Evolutionary conservation across 2,113 vertebrate species (phyloP).

Genomic region (Axis porcinus): DNA sequence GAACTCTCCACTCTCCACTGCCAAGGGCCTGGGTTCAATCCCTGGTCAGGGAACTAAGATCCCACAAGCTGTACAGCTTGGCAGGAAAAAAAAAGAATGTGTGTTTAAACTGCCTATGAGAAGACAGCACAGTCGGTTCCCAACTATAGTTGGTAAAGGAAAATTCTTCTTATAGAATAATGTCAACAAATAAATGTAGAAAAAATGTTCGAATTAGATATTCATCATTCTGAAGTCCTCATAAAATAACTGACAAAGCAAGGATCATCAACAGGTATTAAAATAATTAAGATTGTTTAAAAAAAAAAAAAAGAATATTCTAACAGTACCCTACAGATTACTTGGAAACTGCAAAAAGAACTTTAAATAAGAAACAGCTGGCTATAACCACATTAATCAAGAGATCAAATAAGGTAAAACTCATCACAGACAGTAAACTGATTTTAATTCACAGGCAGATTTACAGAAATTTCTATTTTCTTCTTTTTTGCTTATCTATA

Average conservation of each 20-base stretch:
- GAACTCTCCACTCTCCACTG: not conserved
- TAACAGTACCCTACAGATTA: not conserved
- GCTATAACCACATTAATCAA: not conserved
- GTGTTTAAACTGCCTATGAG: not conserved
- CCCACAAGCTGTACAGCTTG: not conserved
- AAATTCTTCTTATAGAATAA: not conserved
- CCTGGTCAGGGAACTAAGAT: not conserved
- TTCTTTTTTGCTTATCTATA: not conserved
- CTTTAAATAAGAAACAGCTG: not conserved
- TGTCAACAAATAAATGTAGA: not conserved
- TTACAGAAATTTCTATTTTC: not conserved
- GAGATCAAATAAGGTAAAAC: not conserved
- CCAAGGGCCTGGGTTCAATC: not conserved
- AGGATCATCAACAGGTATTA: not conserved
- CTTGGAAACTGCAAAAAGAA: slow-evolving; percentile 8
- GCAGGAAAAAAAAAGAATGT: not conserved
- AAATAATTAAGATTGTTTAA: not conserved
- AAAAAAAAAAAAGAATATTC: not conserved
- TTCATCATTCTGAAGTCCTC: not conserved
- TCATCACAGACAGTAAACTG: not conserved
- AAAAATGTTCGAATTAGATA: not conserved
- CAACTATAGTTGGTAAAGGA: not conserved
- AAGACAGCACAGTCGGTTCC: not conserved
- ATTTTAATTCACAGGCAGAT: slow-evolving; percentile 1
- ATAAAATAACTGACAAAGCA: not conserved